A percentile compares a stretch with the other conserved stretches of the same genome.
These are phyloP conservation scores for Acanthopleura granulata DNA, from an alignment of 2,888 invertebrate genomes.

Conservation along the genomic window DNA sequence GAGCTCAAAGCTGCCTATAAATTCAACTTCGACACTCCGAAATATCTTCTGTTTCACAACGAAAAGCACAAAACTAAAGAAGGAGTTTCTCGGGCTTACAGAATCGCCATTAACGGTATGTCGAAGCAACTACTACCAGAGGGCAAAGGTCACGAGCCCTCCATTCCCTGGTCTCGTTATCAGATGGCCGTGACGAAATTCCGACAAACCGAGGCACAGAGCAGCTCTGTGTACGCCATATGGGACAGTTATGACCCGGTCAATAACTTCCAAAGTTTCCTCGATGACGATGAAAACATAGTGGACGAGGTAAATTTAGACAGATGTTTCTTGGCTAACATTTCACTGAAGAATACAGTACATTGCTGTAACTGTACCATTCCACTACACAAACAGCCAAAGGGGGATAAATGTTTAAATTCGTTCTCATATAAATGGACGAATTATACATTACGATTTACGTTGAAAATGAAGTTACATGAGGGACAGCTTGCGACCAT, in stretches of 20 bases:
- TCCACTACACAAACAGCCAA: no score
- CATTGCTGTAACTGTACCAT: no score
- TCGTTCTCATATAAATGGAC: no score
- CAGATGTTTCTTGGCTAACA: background rate
- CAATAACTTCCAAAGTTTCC: constrained; percentile 47
- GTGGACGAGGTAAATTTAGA: constrained; percentile 45
- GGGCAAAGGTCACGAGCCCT: constrained; percentile 8
- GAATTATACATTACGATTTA: no score
- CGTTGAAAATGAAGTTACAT: no score
- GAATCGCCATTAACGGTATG: constrained; percentile 22
- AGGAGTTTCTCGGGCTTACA: constrained; percentile 29
- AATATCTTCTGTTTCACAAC: constrained; percentile 47
- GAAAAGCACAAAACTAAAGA: constrained; percentile 27
- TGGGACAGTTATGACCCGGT: constrained; percentile 46
- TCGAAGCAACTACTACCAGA: constrained; percentile 30
- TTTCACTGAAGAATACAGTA: no score
- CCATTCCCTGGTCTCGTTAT: constrained; percentile 28
- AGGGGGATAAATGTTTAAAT: no score
- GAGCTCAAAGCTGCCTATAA: constrained; percentile 47
- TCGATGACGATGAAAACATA: constrained; percentile 51
- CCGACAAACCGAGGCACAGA: constrained; percentile 47
- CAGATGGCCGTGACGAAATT: constrained; percentile 48
- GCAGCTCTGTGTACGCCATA: constrained; percentile 50
- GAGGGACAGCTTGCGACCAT: no score
- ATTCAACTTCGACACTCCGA: constrained; percentile 52